Percentiles rank a stretch among this genome's conserved stretches.
These are phyloP conservation scores for Clupea harengus DNA, from an alignment of 2,113 vertebrate genomes.

Conservation along the genomic window DNA sequence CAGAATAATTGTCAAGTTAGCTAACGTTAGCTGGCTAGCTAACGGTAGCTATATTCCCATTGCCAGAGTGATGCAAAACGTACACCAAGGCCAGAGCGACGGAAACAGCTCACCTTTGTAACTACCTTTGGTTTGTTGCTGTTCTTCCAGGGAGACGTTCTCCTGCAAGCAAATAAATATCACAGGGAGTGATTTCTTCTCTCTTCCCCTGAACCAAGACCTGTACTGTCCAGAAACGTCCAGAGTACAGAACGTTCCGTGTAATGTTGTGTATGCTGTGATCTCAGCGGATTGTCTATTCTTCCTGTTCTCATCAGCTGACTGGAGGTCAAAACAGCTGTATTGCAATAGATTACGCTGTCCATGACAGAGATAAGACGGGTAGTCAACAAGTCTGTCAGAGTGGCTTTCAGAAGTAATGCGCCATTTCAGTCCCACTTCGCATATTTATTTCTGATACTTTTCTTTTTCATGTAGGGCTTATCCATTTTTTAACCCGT, in stretches of 20 bases:
- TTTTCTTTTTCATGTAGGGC: not conserved
- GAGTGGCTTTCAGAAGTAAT: not conserved
- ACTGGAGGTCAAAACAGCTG: conserved; percentile 7
- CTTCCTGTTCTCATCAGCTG: conserved; percentile 7
- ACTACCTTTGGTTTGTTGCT: not conserved
- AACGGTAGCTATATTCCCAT: not conserved
- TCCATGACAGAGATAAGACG: not conserved
- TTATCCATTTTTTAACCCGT: not conserved
- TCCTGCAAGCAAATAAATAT: not conserved
- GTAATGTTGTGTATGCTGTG: not conserved
- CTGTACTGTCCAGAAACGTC: not conserved
- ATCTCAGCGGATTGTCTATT: not conserved
- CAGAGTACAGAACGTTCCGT: conserved; percentile 4
- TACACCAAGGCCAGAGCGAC: not conserved
- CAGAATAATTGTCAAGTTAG: conserved; percentile 15
- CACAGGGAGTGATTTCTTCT: not conserved
- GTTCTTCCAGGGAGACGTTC: not conserved
- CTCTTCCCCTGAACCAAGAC: not conserved
- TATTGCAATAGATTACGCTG: not conserved
- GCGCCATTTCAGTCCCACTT: not conserved
- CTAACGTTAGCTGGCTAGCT: conserved; percentile 23
- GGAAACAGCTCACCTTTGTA: not conserved
- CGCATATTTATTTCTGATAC: not conserved
- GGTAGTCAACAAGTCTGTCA: not conserved
- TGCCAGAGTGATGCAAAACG: not conserved